These are phyloP conservation scores for Vannuccia rotundouncinata DNA, from an alignment of 2,888 invertebrate species.

Conservation along the genomic window DNA sequence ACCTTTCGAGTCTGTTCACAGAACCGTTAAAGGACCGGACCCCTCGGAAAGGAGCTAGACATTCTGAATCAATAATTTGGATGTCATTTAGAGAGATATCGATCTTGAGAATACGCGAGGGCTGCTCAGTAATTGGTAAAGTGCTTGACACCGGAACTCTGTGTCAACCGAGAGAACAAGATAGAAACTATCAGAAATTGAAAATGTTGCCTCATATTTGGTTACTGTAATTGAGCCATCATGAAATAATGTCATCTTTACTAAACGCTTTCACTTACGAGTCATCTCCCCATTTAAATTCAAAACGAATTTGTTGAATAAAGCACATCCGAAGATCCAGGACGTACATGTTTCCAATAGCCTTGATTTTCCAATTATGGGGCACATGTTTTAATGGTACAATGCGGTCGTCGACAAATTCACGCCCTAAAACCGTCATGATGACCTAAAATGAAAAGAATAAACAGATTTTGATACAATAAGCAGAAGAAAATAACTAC, in stretches of 20 bases:
- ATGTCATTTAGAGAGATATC: constrained; percentile 48
- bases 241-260: no score
- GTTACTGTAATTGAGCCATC: no score
- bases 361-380: not conserved
- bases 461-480: no score
- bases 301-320: constrained; percentile 45
- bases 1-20: constrained; percentile 48
- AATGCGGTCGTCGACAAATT: constrained; percentile 32
- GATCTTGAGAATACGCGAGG: constrained; percentile 38
- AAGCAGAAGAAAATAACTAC: no score
- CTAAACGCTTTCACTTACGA: no score
- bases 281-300: constrained; percentile 49
- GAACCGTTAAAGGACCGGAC: constrained; percentile 47
- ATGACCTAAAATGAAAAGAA: no score
- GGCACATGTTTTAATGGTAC: not conserved
- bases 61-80: constrained; percentile 44
- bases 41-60: constrained; percentile 45
- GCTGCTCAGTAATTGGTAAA: constrained; percentile 38
- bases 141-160: constrained; percentile 15
- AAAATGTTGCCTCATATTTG: no score
- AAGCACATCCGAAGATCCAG: constrained; percentile 52
- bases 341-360: constrained; percentile 44
- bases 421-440: not conserved
- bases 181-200: no score
- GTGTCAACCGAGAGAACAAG: no score